Evolutionary conservation across 2,888 invertebrate genomes (phyloP).

Genomic region (Drosophila subsilvestris): DNA sequence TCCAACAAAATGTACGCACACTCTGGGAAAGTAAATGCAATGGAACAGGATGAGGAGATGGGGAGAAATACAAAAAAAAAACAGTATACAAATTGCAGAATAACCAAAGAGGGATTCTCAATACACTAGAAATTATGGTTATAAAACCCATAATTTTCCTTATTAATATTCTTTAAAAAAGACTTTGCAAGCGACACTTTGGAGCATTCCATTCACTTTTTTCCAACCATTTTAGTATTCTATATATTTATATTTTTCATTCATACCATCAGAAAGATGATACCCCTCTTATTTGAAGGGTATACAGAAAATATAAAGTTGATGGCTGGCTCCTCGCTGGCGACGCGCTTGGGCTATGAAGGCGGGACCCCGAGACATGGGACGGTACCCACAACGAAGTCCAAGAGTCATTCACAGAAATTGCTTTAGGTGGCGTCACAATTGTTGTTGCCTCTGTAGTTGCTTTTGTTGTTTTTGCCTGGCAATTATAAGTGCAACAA

Average conservation of each 20-base stretch:
- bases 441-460: background rate
- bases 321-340: slow-evolving; percentile 43
- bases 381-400: slow-evolving; percentile 3
- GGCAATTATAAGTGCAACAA: slow-evolving; percentile 46
- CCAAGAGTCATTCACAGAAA: slow-evolving; percentile 67
- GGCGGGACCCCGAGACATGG: slow-evolving; percentile 23
- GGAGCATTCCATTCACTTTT: no score
- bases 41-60: slow-evolving; percentile 8
- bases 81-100: background rate
- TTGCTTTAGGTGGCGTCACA: slow-evolving; percentile 62
- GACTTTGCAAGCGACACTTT: no score
- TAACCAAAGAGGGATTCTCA: background rate
- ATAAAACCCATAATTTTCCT: no score
- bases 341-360: slow-evolving; percentile 30
- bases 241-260: background rate
- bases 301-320: slow-evolving; percentile 7
- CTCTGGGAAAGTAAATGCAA: slow-evolving; percentile 31
- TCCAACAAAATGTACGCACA: slow-evolving; percentile 6
- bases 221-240: no score
- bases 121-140: background rate
- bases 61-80: slow-evolving; percentile 5
- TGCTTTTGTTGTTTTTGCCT: slow-evolving; percentile 24
- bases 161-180: slow-evolving; percentile 1
- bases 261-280: background rate
- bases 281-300: background rate